Evolutionary conservation across 1,140 invertebrate genomes (phyloP).

Genomic region (Adoxophyes honmai): DNA sequence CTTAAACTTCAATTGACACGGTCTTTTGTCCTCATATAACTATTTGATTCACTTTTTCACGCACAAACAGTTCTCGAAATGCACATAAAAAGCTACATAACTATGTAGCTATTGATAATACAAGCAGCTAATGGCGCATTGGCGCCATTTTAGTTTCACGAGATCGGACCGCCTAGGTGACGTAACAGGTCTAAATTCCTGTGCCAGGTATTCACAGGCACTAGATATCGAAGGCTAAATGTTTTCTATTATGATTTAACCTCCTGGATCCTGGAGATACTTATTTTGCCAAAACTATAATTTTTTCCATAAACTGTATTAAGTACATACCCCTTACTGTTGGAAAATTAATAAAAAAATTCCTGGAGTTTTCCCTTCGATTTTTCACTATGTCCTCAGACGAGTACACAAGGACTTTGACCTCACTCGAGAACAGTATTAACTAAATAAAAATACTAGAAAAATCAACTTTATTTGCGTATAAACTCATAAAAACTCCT

Average conservation of each 20-base stretch:
- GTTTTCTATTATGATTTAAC: constrained; percentile 42
- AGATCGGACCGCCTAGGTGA: constrained; percentile 51
- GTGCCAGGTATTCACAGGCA: constrained; percentile 23
- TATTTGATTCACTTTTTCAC: neutral
- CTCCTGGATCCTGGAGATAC: too few species aligned
- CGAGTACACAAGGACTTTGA: too few species aligned
- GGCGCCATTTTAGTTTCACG: constrained; percentile 76
- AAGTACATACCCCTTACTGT: too few species aligned
- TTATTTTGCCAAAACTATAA: too few species aligned
- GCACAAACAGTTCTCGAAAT: neutral
- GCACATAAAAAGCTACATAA: constrained; percentile 7
- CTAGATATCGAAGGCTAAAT: constrained; percentile 21
- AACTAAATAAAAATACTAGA: too few species aligned
- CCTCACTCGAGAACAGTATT: too few species aligned
- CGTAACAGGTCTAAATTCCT: constrained; percentile 63
- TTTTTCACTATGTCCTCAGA: too few species aligned
- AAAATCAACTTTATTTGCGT: too few species aligned
- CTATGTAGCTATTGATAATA: constrained; percentile 30
- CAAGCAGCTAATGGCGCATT: constrained; percentile 50
- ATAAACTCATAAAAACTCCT: too few species aligned
- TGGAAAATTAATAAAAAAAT: too few species aligned
- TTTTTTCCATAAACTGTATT: too few species aligned
- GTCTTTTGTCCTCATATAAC: neutral
- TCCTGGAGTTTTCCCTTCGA: too few species aligned
- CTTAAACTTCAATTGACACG: neutral